Base-by-base conservation (phyloP, 92 coral and sea anemone species). In the Chrysogorgia sp. region DNA sequence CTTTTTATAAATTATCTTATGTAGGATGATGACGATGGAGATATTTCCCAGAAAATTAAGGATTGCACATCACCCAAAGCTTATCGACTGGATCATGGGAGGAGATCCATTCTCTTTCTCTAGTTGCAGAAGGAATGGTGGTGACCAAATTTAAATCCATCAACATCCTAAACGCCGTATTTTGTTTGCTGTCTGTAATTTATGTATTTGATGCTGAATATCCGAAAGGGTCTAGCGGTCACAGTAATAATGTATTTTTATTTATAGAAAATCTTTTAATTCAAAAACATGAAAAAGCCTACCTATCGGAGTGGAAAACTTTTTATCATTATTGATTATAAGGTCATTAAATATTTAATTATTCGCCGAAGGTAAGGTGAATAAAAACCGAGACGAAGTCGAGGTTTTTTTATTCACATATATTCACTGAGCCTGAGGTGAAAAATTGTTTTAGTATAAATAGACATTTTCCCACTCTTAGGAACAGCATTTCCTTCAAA, bases 131-230 rank as follows among this genome's bases (percentile, higher is more conserved):
- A 34, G 70, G 70, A 63, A 63, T 63, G 70, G 70, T 63, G 0
- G 70, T 63, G 47, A 20, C 4, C 34, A 74, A 74, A 24, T 74
- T 74, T 45, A 52, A 21, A 45, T 31, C 49, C 12, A 29, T 17
- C 30, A 59, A 29, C 26, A 74, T 74, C 0, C 8, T 74, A 2
- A 74, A 74, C 24, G 80, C 80, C 26, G 80, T 74, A 13, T 50
- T 74, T 5, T 74, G 47, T 45, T 45, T 74, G 20, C 80, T 74
- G 28, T 43, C 66, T 0, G 24, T 65, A 12, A 50, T 50, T 40
- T 74, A 74, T 33, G 50, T 43, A 7, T 74, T 74, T 34, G 56
- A 74, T 23, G 80, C 80, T 23, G 21, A 74, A 50, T 74, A 74
- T 33, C 80, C 80, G 23, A 59, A 59, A 52, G 80, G 67, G 14